Evolutionary conservation across 2,113 vertebrate species (phyloP), one percentile per base, ranked within the genome.

Genomic region (Perca fluviatilis): DNA sequence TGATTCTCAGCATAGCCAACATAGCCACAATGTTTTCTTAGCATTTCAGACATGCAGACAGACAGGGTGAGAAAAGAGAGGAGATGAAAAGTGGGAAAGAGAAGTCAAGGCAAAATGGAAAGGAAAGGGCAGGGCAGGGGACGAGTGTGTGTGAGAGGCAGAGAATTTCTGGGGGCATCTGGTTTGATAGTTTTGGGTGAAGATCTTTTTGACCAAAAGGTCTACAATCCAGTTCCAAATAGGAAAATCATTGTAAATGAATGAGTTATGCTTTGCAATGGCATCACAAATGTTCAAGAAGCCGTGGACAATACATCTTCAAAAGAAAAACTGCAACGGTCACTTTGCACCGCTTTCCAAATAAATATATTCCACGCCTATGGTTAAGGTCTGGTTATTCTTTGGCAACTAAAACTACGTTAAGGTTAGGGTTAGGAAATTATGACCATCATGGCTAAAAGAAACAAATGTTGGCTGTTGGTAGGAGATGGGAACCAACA

Each of bases 11-110:
- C 89, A 88, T 83, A 89, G 92, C 79, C 89, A 68, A 92, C 90
- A 92, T 85, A 82, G 89, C 89, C 86, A 77, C 88, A 89, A 78
- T 95, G 91, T 94, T 95, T 93, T 91, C 91, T 89, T 92, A 89
- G 89, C 90, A 92, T 93, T 89, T 92, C 82, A 90, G 87, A 86
- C 86, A 87, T 85, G 80, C 85, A 80, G 90, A 91, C 81, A 90
- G 88, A 88, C 82, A 86, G 86, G 70, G 86, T 77, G 83, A 91
- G 83, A 87, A 86, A 87, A 72, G 84, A 80, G 57, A 71, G 67
- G 79, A 76, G 83, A 74, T 76, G 82, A 90, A 84, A 71, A 66
- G 56, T 62, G 69, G 71, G 74, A 80, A 78, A 61, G 25, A 71
- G 61, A 70, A 83, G 49, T 78, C 67, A 49, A 82, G 49, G 80